These are phyloP conservation scores for Oreotrochilus melanogaster DNA, from an alignment of 2,113 vertebrate genomes.

Conservation along the genomic window DNA sequence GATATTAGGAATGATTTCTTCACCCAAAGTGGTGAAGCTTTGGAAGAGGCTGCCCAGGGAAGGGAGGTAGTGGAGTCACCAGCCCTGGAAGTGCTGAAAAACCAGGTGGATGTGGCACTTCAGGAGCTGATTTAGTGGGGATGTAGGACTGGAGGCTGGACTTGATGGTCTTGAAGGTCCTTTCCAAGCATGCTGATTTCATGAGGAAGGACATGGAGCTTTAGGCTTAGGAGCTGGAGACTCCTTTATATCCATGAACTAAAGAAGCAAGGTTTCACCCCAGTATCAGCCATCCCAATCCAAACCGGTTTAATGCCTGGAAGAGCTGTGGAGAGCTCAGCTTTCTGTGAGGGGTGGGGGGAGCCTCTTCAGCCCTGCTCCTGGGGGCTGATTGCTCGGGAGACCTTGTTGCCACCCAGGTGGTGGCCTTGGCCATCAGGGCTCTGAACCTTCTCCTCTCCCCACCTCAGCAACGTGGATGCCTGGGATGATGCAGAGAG, in stretches of 20 bases:
- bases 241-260: accelerated
- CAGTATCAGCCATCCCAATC: not conserved
- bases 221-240: not conserved
- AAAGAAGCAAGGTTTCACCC: not conserved
- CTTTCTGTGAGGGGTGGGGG: not conserved
- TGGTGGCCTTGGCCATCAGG: not conserved
- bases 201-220: accelerated
- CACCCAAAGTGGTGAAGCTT: too few species aligned
- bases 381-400: accelerated
- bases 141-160: too few species aligned
- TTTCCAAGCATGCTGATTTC: too few species aligned
- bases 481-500: accelerated
- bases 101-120: too few species aligned
- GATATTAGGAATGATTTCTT: too few species aligned
- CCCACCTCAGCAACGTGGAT: accelerated
- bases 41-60: too few species aligned
- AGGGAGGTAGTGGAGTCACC: too few species aligned
- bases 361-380: not conserved
- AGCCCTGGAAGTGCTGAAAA: too few species aligned
- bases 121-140: too few species aligned
- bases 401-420: not conserved
- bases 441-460: accelerated
- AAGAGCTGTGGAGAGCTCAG: accelerated
- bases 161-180: too few species aligned
- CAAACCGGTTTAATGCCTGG: not conserved